phyloP scores from a whole-genome alignment of 2,113 vertebrate species.

The Hippopotamus amphibius region DNA sequence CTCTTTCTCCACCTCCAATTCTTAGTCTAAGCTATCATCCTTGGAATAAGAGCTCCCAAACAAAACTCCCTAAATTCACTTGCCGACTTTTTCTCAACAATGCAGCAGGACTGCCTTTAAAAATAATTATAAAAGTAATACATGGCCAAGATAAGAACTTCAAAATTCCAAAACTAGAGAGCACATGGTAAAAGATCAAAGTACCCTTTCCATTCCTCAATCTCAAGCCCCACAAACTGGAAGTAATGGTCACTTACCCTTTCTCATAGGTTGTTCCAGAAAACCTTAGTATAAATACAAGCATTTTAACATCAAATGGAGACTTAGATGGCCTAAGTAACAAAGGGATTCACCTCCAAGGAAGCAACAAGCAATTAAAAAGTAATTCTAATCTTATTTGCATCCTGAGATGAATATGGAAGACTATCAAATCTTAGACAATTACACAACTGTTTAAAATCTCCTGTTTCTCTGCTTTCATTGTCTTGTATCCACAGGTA shows the following conservation, averaged over 20 bases:
- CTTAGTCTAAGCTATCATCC: background rate
- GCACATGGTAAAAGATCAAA: background rate
- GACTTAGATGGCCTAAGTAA: background rate
- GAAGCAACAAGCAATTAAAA: background rate
- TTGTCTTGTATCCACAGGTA: background rate
- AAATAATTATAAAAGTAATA: conserved; percentile 7
- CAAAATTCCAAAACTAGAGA: background rate
- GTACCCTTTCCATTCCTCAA: background rate
- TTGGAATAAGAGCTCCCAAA: background rate
- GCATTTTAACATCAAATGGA: background rate
- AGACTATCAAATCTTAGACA: background rate
- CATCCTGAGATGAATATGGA: background rate
- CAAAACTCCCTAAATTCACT: background rate
- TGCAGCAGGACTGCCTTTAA: background rate
- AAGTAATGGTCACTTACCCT: background rate
- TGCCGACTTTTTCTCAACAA: background rate
- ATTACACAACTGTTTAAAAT: background rate
- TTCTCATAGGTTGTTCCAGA: background rate
- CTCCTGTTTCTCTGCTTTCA: background rate
- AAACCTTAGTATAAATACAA: background rate
- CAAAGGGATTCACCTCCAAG: background rate
- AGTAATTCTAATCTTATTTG: conserved; percentile 4
- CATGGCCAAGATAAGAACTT: background rate
- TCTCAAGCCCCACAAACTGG: background rate
- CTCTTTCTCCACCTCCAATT: background rate